Evolutionary conservation across 2,888 invertebrate species (phyloP).

Genomic region (Tupiocoris notatus): DNA sequence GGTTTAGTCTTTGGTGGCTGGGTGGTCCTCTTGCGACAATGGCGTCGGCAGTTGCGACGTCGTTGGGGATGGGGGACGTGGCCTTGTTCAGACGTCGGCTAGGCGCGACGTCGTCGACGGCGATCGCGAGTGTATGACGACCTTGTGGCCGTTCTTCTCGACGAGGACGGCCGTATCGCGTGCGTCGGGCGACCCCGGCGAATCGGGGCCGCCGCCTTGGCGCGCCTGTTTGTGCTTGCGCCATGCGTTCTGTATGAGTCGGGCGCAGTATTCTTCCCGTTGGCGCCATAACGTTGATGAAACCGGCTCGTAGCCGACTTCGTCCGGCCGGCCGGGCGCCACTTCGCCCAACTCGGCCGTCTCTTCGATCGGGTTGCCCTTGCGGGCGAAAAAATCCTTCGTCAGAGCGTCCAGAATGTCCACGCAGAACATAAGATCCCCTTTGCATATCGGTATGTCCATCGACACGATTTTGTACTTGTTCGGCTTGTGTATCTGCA

Average conservation of each 20-base stretch:
- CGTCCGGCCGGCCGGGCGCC: conserved; percentile 68
- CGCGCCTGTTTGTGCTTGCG: conserved; percentile 77
- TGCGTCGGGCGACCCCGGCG: conserved; percentile 52
- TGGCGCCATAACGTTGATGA: conserved; percentile 94
- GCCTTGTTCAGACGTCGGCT: conserved; percentile 82
- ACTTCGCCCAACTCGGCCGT: conserved; percentile 78
- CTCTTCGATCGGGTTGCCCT: conserved; percentile 92
- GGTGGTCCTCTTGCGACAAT: neutral
- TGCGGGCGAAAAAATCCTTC: conserved; percentile 96
- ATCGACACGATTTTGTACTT: conserved; percentile 98
- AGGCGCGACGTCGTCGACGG: conserved; percentile 79
- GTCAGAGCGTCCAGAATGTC: conserved; percentile 97
- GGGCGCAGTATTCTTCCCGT: conserved; percentile 94
- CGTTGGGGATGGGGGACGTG: conserved; percentile 55
- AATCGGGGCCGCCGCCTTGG: conserved; percentile 51
- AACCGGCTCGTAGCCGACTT: conserved; percentile 88
- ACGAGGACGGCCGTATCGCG: conserved; percentile 82
- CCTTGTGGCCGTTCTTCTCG: conserved; percentile 85
- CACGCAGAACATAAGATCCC: conserved; percentile 96
- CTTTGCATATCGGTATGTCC: conserved; percentile 98
- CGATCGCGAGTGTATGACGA: conserved; percentile 85
- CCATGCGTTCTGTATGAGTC: conserved; percentile 94
- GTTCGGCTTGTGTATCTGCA: conserved; percentile 97
- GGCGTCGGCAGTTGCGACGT: conserved; percentile 6
- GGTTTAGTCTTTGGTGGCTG: neutral